phyloP scores from a whole-genome alignment of 1,140 invertebrate species.

The Drosophila hydei region DNA sequence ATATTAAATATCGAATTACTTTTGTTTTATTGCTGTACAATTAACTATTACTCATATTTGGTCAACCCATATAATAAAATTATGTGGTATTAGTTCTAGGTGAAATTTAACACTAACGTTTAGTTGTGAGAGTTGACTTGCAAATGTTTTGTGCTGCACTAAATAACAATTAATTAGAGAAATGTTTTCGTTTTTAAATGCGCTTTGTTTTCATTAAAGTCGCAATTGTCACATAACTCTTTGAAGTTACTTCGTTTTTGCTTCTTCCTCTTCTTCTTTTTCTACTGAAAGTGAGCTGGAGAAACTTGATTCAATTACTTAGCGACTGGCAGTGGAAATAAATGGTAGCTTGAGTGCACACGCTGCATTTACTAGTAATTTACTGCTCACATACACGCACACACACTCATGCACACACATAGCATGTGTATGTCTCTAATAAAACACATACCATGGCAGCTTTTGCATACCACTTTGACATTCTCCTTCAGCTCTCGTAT shows the following conservation, averaged over 20 bases:
- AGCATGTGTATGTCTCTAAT: not conserved
- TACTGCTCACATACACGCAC: constrained; percentile 37
- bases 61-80: too few relatives aligned
- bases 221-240: constrained; percentile 13
- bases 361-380: constrained; percentile 63
- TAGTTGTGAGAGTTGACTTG: too few relatives aligned
- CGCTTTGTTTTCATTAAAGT: not conserved
- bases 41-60: too few relatives aligned
- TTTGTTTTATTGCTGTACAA: too few relatives aligned
- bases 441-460: constrained; percentile 26
- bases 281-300: constrained; percentile 16
- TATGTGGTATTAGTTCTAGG: too few relatives aligned
- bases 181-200: not conserved
- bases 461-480: constrained; percentile 51
- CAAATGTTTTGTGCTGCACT: too few relatives aligned
- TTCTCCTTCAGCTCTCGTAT: constrained; percentile 53
- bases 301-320: constrained; percentile 58
- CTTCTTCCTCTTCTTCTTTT: constrained; percentile 5
- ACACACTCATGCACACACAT: constrained; percentile 4
- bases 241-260: too few relatives aligned
- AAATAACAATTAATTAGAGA: too few relatives aligned
- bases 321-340: constrained; percentile 52
- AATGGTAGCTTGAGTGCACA: constrained; percentile 57
- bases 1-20: too few relatives aligned
- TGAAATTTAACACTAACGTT: too few relatives aligned